phyloP scores from a whole-genome alignment of 2,888 invertebrate species.

The Sepioteuthis lessoniana region DNA sequence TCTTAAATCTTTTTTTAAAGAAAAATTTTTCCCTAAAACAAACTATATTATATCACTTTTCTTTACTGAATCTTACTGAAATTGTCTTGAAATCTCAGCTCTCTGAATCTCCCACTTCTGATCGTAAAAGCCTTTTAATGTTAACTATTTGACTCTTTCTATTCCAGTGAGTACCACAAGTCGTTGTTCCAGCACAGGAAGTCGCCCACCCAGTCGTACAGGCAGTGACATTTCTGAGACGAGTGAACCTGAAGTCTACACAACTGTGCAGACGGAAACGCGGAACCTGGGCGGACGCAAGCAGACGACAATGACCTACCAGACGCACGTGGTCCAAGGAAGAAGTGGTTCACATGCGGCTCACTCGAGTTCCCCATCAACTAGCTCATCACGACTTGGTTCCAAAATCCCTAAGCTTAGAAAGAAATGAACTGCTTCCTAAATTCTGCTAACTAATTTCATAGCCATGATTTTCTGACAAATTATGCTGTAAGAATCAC shows the following conservation, averaged over 20 bases:
- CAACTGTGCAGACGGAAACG: constrained; percentile 71
- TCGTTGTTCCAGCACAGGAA: constrained; percentile 78
- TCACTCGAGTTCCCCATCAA: constrained; percentile 50
- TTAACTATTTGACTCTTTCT: neutral
- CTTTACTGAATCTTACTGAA: too few relatives aligned
- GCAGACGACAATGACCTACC: constrained; percentile 72
- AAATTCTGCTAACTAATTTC: neutral
- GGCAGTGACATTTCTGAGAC: constrained; percentile 82
- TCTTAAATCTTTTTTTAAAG: too few relatives aligned
- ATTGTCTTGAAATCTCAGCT: too few relatives aligned
- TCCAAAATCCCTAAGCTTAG: constrained; percentile 69
- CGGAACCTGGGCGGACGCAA: constrained; percentile 68
- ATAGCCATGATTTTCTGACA: neutral
- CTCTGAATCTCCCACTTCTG: too few relatives aligned
- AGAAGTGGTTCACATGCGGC: constrained; percentile 59
- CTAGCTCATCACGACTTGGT: constrained; percentile 61
- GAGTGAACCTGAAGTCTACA: constrained; percentile 70
- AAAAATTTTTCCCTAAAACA: too few relatives aligned
- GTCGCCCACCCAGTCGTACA: constrained; percentile 92
- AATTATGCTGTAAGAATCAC: neutral
- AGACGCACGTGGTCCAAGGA: constrained; percentile 69
- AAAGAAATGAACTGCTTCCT: constrained; percentile 50
- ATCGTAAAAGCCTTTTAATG: neutral
- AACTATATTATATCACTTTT: too few relatives aligned
- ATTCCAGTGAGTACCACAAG: constrained; percentile 77